Percentiles rank a stretch among this genome's conserved stretches.
Conservation (phyloP, 2,113 vertebrate genomes). For the Malurus cyaneus region DNA sequence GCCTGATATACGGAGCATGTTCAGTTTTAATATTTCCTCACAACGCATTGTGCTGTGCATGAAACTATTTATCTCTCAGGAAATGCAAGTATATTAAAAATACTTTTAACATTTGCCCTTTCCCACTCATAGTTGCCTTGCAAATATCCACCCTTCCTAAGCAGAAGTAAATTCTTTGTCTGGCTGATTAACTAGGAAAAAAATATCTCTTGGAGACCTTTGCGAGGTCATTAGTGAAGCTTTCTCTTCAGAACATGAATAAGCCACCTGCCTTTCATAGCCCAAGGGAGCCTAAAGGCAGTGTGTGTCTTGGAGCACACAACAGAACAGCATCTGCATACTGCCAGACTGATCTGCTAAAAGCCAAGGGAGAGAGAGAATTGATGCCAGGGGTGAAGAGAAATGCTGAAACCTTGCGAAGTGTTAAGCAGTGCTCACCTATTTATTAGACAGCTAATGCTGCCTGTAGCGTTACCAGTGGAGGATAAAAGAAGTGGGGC, state of each 20-base stretch:
- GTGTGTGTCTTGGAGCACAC: slow-evolving; percentile 33
- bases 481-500: slow-evolving; percentile 64
- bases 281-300: slow-evolving; percentile 54
- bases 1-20: fast-evolving
- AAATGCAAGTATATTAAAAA: slow-evolving; percentile 15
- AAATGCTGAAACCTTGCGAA: slow-evolving; percentile 34
- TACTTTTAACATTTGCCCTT: slow-evolving; percentile 8
- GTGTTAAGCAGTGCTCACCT: slow-evolving; percentile 54
- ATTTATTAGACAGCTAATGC: slow-evolving; percentile 65
- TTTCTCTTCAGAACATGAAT: slow-evolving; percentile 43
- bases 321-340: slow-evolving; percentile 49
- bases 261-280: slow-evolving; percentile 68
- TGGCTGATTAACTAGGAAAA: slow-evolving; percentile 21
- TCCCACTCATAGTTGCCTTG: neutral
- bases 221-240: slow-evolving; percentile 41
- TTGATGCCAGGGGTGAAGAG: slow-evolving; percentile 36
- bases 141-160: neutral
- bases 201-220: slow-evolving; percentile 33
- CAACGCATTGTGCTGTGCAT: neutral
- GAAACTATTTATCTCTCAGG: neutral
- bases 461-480: slow-evolving; percentile 49
- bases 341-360: slow-evolving; percentile 63
- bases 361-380: slow-evolving; percentile 25
- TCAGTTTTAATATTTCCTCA: neutral
- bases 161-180: slow-evolving; percentile 28